Base-by-base conservation (phyloP, 2,113 vertebrate genomes). In the Etheostoma cragini region DNA sequence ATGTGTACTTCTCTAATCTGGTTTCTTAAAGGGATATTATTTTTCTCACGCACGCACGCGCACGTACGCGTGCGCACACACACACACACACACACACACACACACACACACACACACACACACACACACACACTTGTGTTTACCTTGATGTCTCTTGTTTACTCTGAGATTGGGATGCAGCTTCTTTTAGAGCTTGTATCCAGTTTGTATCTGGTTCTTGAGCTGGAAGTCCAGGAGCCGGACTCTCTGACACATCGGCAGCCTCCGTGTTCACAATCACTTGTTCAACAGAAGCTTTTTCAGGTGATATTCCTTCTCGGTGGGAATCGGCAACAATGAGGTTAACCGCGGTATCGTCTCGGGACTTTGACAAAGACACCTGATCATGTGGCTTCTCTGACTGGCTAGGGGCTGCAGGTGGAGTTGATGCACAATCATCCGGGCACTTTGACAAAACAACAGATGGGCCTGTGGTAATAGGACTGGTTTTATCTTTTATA, bases 71-170 rank as follows among this genome's bases (percentile, higher is more conserved):
- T 65, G 68, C 72, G 76, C 66, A 61, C n/a, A 67, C 68, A 80
- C 66, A 61, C n/a, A 69, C 70, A 80, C 66, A 63, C 22, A 69
- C 70, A 81, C 66, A 63, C 22, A 69, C 70, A 64, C 70, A 77
- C 66, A 61, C n/a, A 67, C 68, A 80, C 66, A 61, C n/a, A 69
- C 70, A 80, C 66, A 63, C 22, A 69, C 70, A 81, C 66, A 63
- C 22, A 69, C 70, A 5, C 24, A 62, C 56, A 52, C 33, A 13
- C 35, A 66, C 2, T 80, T 66, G 56, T 58, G 57, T 89, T 93
- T 95, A 96, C 95, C 95, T 96, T 88, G 42, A 80, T 12, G 38
- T 52, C 67, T 89, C 69, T 74, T 89, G 84, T 56, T 91, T 83
- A n/a, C 73, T 46, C 64, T 94, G 93, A 76, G 85, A 78, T 26